A percentile compares a stretch with the other conserved stretches of the same genome.
phyloP scores from a whole-genome alignment of 1,140 invertebrate species.

The Atta colombica region DNA sequence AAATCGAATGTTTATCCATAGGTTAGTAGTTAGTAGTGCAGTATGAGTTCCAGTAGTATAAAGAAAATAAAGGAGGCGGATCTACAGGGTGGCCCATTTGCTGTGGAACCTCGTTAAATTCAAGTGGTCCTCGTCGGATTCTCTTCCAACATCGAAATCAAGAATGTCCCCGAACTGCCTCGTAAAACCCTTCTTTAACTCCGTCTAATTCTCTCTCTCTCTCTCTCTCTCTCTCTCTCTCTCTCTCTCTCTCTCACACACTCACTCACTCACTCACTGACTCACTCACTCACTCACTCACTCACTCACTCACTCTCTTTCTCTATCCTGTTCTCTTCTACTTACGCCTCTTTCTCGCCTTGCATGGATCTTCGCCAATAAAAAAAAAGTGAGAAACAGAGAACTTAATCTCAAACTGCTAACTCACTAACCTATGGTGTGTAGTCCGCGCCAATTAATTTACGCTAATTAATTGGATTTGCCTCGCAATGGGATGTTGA shows the following conservation, averaged over 20 bases:
- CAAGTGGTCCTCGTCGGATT: conserved; percentile 79
- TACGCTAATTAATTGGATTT: conserved; percentile 82
- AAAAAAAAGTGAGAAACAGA: conserved; percentile 68
- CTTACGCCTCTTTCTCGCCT: conserved; percentile 61
- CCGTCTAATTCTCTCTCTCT: conserved; percentile 64
- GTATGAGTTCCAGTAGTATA: conserved; percentile 66
- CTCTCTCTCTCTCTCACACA: conserved; percentile 43
- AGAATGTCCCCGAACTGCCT: conserved; percentile 81
- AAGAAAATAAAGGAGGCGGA: conserved; percentile 70
- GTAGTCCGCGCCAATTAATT: conserved; percentile 76
- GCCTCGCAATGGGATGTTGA: conserved; percentile 67
- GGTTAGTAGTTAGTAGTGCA: conserved; percentile 62
- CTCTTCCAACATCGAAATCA: conserved; percentile 78
- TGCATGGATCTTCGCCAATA: conserved; percentile 46
- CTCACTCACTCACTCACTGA: not conserved
- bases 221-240: conserved; percentile 33
- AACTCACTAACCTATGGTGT: conserved; percentile 46
- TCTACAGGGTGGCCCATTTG: conserved; percentile 80
- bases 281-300: conserved; percentile 47
- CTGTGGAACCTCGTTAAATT: conserved; percentile 80
- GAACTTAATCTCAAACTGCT: conserved; percentile 73
- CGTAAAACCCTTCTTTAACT: conserved; percentile 74
- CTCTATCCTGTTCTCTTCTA: conserved; percentile 11
- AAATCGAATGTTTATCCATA: conserved; percentile 63
- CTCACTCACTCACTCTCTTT: conserved; percentile 24